phyloP scores from a whole-genome alignment of 2,888 invertebrate species.

The Brachypalpus laphriformis region DNA sequence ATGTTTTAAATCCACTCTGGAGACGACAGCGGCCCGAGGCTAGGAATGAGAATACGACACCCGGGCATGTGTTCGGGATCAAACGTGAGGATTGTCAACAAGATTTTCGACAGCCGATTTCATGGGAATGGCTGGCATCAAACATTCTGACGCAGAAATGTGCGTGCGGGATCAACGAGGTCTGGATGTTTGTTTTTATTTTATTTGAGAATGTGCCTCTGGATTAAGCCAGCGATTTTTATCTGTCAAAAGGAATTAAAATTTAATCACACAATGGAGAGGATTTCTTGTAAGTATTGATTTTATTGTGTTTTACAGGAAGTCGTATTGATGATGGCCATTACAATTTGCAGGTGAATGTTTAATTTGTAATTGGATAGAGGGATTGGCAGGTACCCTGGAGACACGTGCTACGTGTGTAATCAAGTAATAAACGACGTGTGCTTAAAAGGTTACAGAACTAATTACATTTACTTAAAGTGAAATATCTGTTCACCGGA shows the following conservation, averaged over 20 bases:
- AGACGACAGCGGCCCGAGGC: not conserved
- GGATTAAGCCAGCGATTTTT: conserved; percentile 36
- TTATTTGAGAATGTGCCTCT: conserved; percentile 20
- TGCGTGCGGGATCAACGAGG: conserved; percentile 38
- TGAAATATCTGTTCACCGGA: too few species aligned
- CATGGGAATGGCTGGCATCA: not conserved
- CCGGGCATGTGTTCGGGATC: conserved; percentile 55
- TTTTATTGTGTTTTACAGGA: not conserved
- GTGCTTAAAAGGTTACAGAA: not conserved
- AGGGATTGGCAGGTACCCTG: not conserved
- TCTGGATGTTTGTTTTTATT: conserved; percentile 21
- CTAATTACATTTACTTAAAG: too few species aligned
- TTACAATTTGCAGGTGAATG: not conserved
- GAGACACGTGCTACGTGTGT: not conserved
- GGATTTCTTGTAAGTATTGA: not conserved
- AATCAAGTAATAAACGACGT: not conserved
- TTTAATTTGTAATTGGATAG: not conserved
- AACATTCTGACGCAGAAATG: conserved; percentile 13
- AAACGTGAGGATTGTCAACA: conserved; percentile 48
- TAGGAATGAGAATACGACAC: conserved; percentile 10
- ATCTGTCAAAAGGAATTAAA: conserved; percentile 37
- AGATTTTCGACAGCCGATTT: conserved; percentile 5
- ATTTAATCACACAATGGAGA: conserved; percentile 16
- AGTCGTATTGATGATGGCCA: not conserved
- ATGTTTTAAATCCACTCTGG: not conserved